Base-by-base conservation (phyloP, 92 coral and sea anemone species). In the Actinernus sp. region DNA sequence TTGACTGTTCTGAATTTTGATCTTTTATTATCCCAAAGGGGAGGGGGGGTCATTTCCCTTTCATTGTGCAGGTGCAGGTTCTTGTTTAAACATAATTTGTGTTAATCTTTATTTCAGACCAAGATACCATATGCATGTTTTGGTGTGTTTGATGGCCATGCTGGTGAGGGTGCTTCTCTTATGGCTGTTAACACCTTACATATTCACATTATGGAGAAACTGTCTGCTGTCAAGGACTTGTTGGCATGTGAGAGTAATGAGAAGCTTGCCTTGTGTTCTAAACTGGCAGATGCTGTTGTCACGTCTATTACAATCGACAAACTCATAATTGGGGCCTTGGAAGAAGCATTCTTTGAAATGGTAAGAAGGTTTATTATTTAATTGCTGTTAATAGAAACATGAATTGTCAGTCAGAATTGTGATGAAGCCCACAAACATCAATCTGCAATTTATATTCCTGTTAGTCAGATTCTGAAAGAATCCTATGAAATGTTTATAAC, bases 61-160 rank as follows among this genome's bases (percentile, higher is more conserved):
- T n/a, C n/a, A n/a, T n/a, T n/a, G n/a, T n/a, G n/a, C n/a, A n/a
- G n/a, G n/a, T n/a, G n/a, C n/a, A n/a, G n/a, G n/a, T n/a, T 1
- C 2, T 40, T 4, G 13, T 18, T 31, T 3, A 33, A 14, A 26
- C 1, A 39, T 36, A 10, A 23, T 0, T 25, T 43, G 23, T 40
- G 8, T 32, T 31, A 5, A 28, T 34, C 0, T 30, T 61, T 74
- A 17, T 46, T 32, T 29, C 83, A 86, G 92, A 93, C 93, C 51
- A 93, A 86, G 82, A 91, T 93, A 32, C 98, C 97, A 11, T 93
- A 93, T 66, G 91, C 91, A 39, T 93, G 82, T 85, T 93, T 86
- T 86, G 98, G 98, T 26, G 68, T 93, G 29, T 93, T 93, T 90
- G 98, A 93, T 65, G 98, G 98, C 21, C 98, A 93, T 39, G 98